Evolutionary conservation across 2,113 vertebrate genomes (phyloP).

Genomic region (Pedetes capensis): DNA sequence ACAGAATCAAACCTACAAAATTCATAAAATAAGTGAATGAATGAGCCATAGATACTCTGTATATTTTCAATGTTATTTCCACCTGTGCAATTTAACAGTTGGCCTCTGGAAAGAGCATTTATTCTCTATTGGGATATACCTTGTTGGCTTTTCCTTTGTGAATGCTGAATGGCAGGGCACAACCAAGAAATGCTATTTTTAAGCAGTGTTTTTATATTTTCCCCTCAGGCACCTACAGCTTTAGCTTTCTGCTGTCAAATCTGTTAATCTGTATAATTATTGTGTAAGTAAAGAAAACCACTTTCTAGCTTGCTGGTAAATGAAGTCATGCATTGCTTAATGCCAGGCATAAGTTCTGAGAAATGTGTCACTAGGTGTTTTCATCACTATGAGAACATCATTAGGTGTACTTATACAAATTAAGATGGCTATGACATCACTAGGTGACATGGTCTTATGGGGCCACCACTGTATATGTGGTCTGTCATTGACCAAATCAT

Average conservation of each 20-base stretch:
- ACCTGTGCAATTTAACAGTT: neutral
- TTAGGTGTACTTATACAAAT: neutral
- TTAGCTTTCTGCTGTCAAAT: slow-evolving; percentile 49
- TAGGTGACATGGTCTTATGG: neutral
- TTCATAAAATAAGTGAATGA: neutral
- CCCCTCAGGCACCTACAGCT: neutral
- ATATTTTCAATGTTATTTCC: slow-evolving; percentile 15
- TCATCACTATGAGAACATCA: neutral
- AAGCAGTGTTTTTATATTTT: neutral
- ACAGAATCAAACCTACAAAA: neutral
- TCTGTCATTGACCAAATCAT: neutral
- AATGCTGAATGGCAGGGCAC: slow-evolving; percentile 18
- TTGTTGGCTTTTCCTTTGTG: slow-evolving; percentile 23
- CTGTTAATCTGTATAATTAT: slow-evolving; percentile 54
- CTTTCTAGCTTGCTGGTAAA: slow-evolving; percentile 51
- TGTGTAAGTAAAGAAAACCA: slow-evolving; percentile 47
- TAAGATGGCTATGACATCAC: neutral
- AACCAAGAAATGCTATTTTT: neutral
- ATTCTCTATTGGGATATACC: neutral
- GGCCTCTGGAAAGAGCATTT: neutral
- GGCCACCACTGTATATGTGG: neutral
- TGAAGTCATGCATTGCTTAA: neutral
- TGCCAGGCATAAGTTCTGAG: neutral
- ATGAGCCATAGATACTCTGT: neutral
- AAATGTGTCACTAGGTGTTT: neutral